Base-by-base conservation (phyloP, 2,113 vertebrate genomes). In the Chionis minor region DNA sequence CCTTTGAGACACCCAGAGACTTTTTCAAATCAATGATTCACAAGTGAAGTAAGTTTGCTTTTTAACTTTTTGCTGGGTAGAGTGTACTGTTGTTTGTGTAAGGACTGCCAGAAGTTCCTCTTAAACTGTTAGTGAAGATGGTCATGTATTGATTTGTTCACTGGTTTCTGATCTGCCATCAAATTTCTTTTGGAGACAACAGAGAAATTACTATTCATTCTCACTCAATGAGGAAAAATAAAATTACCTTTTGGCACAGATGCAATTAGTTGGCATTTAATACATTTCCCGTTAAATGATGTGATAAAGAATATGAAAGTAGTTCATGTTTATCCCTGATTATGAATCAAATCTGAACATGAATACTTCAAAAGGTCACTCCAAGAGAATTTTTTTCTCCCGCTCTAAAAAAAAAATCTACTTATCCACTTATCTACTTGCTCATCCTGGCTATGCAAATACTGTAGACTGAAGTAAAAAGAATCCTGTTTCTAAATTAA, bases 11-110 rank as follows among this genome's bases (percentile, higher is more conserved):
- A 73, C 30, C 4, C 13, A 77, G 71, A 62, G 27, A 82, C 51
- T 79, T 94, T 71, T 94, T 82, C 35, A 82, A 81, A 82, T 90
- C 75, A 65, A 85, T 87, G 33, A 44, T 75, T 96, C 62, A 72
- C 20, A 59, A 70, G 30, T 66, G 49, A 59, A 73, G 30, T 62
- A 54, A 70, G 13, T 81, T 70, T 73, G 6, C 38, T 91, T 92
- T 95, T 73, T 35, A 81, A 27, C 12, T 73, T 85, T 86, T 94
- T 93, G 7, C 35, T 1, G 8, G 35, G 21, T 55, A 90, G 52
- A 63, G 5, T 10, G 6, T 52, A 61, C 38, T 77, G 42, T 19
- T 74, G 20, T 63, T 96, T 87, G 21, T 52, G 12, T 49, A 65
- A 87, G 32, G 44, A n/a, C 52, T 90, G 40, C 40, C 44, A 91